These are phyloP conservation scores for Chrysocyon brachyurus DNA, from an alignment of 2,797 vertebrate genomes.

Conservation along the genomic window DNA sequence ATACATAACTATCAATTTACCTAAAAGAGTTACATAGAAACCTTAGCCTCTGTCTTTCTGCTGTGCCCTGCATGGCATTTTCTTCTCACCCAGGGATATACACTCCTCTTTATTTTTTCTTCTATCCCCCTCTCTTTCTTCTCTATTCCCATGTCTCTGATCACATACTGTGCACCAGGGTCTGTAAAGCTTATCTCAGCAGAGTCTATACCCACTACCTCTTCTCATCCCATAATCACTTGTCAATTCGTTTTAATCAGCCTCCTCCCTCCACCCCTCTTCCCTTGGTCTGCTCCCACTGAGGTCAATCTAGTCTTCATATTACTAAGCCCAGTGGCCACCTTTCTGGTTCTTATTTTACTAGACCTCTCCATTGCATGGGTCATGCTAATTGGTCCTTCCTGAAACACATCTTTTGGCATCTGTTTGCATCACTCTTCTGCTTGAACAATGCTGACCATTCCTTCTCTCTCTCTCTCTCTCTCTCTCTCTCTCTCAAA, in stretches of 20 bases:
- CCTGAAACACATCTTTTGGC: neutral
- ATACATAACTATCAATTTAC: constrained; percentile 52
- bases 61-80: neutral
- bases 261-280: neutral
- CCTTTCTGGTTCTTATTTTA: constrained; percentile 29
- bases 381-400: neutral
- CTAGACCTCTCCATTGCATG: neutral
- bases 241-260: neutral
- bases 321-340: neutral
- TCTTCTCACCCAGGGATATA: neutral
- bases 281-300: neutral
- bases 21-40: neutral
- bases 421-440: neutral
- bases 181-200: neutral
- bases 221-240: neutral
- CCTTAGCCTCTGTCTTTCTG: neutral
- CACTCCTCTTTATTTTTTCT: neutral
- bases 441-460: neutral
- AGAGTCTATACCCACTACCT: neutral
- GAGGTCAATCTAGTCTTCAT: neutral
- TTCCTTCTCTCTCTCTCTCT: neutral
- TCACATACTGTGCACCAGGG: neutral
- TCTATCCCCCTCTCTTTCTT: neutral
- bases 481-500: neutral
- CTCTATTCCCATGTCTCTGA: neutral